Percentiles rank a stretch among this genome's conserved stretches.
Evolutionary conservation across 2,888 invertebrate species (phyloP).

Genomic region (Amphipoea oculea): DNA sequence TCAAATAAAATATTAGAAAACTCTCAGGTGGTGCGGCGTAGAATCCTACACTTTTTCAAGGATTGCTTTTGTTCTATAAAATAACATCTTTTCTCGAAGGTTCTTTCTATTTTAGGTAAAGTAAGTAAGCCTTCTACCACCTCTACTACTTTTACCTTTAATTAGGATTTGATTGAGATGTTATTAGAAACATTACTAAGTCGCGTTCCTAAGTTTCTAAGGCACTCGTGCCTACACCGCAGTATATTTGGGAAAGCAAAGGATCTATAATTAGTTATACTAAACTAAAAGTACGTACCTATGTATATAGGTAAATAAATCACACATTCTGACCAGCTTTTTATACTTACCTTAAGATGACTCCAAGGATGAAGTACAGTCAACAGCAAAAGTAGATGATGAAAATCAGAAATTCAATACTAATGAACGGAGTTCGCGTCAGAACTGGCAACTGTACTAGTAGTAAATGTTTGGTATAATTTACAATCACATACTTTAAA

Average conservation of each 20-base stretch:
- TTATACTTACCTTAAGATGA: background rate
- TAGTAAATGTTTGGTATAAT: too few relatives aligned
- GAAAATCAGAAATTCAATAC: too few relatives aligned
- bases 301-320: background rate
- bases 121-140: background rate
- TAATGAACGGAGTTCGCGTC: too few relatives aligned
- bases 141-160: background rate
- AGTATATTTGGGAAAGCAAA: background rate
- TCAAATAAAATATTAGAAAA: background rate
- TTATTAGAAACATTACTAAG: background rate
- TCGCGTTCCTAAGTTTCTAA: background rate
- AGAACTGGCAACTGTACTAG: too few relatives aligned
- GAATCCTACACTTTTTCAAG: background rate
- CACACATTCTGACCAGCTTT: background rate
- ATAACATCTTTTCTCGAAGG: background rate
- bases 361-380: background rate
- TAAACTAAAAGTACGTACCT: background rate
- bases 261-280: background rate
- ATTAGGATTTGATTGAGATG: background rate
- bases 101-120: background rate
- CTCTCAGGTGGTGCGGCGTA: background rate
- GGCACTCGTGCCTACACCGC: background rate
- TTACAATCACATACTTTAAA: too few relatives aligned
- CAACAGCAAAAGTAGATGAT: too few relatives aligned
- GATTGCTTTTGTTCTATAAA: background rate